Percentiles rank a stretch among this genome's conserved stretches.
Conservation (phyloP, 2,888 invertebrate genomes). For the Limenitis camilla region DNA sequence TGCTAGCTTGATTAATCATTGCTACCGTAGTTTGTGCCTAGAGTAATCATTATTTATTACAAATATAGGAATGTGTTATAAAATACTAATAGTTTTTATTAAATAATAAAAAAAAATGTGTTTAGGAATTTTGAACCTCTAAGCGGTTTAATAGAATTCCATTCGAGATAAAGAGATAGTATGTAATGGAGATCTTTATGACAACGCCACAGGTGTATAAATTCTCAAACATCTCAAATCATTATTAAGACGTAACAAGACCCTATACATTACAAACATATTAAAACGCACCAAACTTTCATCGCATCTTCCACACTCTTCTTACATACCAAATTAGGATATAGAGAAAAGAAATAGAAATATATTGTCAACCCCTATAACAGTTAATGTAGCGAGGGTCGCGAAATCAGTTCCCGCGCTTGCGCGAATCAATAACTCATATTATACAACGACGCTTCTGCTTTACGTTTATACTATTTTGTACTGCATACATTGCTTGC, state of each 20-base stretch:
- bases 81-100: too few relatives aligned
- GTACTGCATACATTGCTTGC: constrained; percentile 32
- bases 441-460: constrained; percentile 29
- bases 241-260: neutral
- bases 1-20: too few relatives aligned
- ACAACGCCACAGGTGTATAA: neutral
- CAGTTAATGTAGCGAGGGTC: constrained; percentile 27
- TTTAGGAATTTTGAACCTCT: too few relatives aligned
- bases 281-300: neutral
- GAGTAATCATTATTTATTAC: too few relatives aligned
- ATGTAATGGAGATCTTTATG: neutral
- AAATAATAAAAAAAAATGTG: too few relatives aligned
- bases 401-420: constrained; percentile 48
- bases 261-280: neutral
- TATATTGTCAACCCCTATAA: constrained; percentile 21
- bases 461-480: neutral
- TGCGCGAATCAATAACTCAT: constrained; percentile 64
- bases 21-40: too few relatives aligned
- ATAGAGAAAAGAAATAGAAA: constrained; percentile 30
- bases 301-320: constrained; percentile 10
- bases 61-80: too few relatives aligned
- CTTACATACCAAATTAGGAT: constrained; percentile 1
- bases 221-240: neutral
- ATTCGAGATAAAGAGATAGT: neutral
- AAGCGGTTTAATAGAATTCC: too few relatives aligned